A percentile compares a stretch with the other conserved stretches of the same genome.
These are phyloP conservation scores for Coenonympha glycerion DNA, from an alignment of 2,888 invertebrate species.

Conservation along the genomic window DNA sequence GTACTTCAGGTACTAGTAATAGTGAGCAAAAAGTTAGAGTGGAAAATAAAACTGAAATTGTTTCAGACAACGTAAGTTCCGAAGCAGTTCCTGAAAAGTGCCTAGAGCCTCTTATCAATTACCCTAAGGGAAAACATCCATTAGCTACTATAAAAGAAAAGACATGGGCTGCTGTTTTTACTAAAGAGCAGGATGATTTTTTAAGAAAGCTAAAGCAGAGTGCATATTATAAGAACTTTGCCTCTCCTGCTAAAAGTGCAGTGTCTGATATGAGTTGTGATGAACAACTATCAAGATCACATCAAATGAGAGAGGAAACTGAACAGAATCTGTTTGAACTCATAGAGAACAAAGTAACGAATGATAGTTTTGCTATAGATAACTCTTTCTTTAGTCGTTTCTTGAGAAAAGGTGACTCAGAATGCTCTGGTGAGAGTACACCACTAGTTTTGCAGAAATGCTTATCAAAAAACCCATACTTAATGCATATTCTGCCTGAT, in stretches of 20 bases:
- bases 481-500: conserved; percentile 53
- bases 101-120: conserved; percentile 28
- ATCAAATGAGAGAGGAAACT: conserved; percentile 67
- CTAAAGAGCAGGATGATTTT: conserved; percentile 66
- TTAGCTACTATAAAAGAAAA: conserved; percentile 55
- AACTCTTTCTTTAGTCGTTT: conserved; percentile 78
- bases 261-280: conserved; percentile 56
- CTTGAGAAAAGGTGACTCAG: conserved; percentile 53
- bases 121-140: conserved; percentile 59
- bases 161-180: conserved; percentile 65
- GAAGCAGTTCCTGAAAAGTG: conserved; percentile 26
- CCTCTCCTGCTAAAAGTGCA: conserved; percentile 59
- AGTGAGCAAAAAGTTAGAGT: not conserved
- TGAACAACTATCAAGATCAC: conserved; percentile 44
- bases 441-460: conserved; percentile 62
- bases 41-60: conserved; percentile 5
- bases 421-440: conserved; percentile 63
- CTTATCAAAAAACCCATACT: conserved; percentile 50
- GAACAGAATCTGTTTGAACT: conserved; percentile 86
- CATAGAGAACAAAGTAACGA: conserved; percentile 82
- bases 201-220: conserved; percentile 63
- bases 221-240: conserved; percentile 65
- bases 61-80: not conserved
- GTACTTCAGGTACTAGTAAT: conserved; percentile 6
- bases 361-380: conserved; percentile 82